Conservation (phyloP, 2,797 vertebrate species). For the Synanceia verrucosa region DNA sequence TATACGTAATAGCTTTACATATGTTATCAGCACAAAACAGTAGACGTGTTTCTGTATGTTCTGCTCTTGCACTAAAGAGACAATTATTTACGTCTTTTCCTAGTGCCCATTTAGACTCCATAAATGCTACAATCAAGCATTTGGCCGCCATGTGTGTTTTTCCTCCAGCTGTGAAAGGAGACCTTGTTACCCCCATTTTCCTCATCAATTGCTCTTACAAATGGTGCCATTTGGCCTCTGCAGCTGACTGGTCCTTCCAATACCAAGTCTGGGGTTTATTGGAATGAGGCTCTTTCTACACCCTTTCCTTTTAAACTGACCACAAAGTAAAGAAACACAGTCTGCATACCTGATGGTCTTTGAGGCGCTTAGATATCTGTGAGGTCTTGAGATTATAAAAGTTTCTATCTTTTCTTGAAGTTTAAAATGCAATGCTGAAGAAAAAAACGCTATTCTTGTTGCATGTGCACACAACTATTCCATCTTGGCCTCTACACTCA, state of each 20-base stretch:
- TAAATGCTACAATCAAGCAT: constrained; percentile 32
- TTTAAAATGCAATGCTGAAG: constrained; percentile 15
- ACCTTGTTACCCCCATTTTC: constrained; percentile 45
- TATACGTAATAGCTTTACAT: not conserved
- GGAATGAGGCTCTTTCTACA: constrained; percentile 35
- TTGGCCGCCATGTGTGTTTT: constrained; percentile 41
- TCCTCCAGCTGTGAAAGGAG: constrained; percentile 43
- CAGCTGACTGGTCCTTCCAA: constrained; percentile 49
- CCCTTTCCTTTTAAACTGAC: constrained; percentile 35
- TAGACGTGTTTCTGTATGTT: constrained; percentile 8
- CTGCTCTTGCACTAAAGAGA: constrained; percentile 32
- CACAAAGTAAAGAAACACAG: constrained; percentile 32
- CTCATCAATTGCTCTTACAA: constrained; percentile 30
- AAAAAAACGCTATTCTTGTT: constrained; percentile 24
- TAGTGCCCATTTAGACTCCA: constrained; percentile 21
- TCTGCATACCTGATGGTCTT: constrained; percentile 38
- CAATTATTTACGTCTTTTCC: constrained; percentile 19
- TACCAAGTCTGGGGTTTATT: constrained; percentile 67
- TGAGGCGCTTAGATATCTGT: constrained; percentile 16
- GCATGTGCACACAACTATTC: constrained; percentile 37
- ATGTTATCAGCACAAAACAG: not conserved
- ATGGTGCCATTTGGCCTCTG: constrained; percentile 66
- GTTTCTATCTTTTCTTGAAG: constrained; percentile 17
- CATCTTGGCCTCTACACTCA: constrained; percentile 11
- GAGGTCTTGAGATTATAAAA: not conserved